Percentiles rank a stretch among this genome's conserved stretches.
Conservation (phyloP, 2,888 invertebrate species). For the Agrilus cyanescens region DNA sequence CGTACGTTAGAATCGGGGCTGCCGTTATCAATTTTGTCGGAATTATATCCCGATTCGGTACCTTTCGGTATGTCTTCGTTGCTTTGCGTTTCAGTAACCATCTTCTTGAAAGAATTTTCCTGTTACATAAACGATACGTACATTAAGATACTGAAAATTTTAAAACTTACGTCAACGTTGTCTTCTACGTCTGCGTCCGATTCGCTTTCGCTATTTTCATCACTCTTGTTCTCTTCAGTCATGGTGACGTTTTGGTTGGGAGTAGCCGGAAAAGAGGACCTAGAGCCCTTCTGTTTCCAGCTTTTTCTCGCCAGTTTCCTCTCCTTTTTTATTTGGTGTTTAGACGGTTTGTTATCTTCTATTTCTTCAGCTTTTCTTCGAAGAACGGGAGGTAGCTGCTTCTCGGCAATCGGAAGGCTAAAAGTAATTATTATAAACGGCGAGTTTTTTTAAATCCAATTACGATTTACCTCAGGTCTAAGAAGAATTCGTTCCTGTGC, state of each 20-base stretch:
- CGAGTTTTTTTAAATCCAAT: neutral
- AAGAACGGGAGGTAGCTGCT: conserved; percentile 58
- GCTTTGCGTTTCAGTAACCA: conserved; percentile 6
- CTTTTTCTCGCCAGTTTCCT: conserved; percentile 46
- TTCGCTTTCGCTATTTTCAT: conserved; percentile 50
- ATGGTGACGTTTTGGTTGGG: conserved; percentile 1
- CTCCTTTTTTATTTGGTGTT: conserved; percentile 56
- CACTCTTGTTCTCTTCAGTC: conserved; percentile 26
- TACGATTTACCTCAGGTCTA: conserved; percentile 54
- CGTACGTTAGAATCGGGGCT: conserved; percentile 29
- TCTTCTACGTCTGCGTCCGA: conserved; percentile 77
- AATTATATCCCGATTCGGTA: conserved; percentile 59
- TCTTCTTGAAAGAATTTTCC: conserved; percentile 12
- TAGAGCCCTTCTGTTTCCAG: conserved; percentile 36
- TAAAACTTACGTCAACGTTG: conserved; percentile 45
- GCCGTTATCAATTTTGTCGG: conserved; percentile 37
- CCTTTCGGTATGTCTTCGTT: conserved; percentile 20
- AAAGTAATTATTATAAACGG: conserved; percentile 3
- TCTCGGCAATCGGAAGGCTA: conserved; percentile 77
- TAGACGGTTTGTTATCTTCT: conserved; percentile 46
- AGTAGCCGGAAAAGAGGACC: conserved; percentile 5
- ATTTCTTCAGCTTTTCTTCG: conserved; percentile 32
- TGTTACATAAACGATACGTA: neutral
- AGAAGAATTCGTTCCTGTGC: conserved; percentile 80
- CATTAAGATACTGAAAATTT: neutral